A percentile compares a stretch with the other conserved stretches of the same genome.
Conservation (phyloP, 2,797 vertebrate species). For the Rhynchotus rufescens region DNA sequence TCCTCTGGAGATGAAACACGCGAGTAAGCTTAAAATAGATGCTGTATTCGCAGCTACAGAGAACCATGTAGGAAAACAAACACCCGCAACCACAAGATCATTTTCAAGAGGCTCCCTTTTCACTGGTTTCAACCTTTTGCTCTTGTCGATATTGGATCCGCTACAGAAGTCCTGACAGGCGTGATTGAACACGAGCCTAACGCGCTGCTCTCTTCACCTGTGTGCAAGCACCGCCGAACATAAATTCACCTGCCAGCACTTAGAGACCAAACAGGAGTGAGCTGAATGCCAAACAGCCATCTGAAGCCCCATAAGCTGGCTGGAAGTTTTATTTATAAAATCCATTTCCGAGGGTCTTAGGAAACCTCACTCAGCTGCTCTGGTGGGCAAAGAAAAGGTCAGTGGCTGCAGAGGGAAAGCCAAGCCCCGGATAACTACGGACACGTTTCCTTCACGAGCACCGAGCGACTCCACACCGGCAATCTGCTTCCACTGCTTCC, state of each 20-base stretch:
- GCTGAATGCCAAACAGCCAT: background rate
- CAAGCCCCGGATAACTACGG: background rate
- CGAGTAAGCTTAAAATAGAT: background rate
- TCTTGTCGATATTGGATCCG: background rate
- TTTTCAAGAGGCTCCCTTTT: background rate
- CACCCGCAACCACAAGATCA: accelerated
- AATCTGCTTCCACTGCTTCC: slow-evolving; percentile 15
- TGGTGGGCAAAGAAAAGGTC: slow-evolving; percentile 23
- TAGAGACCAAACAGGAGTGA: background rate
- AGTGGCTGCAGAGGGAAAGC: background rate
- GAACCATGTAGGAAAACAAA: background rate
- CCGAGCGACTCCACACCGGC: background rate
- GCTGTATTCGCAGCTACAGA: background rate
- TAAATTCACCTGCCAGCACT: background rate
- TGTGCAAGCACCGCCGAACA: background rate
- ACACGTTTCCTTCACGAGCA: background rate
- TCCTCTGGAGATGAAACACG: background rate
- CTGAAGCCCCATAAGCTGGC: background rate
- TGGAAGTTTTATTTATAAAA: slow-evolving; percentile 20
- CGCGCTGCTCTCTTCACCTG: background rate
- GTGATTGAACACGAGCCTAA: background rate
- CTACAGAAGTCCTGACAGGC: background rate
- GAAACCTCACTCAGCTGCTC: background rate
- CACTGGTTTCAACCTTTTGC: background rate
- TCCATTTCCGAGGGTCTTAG: background rate